phyloP scores from a whole-genome alignment of 2,113 vertebrate species.

The Nycticorax nycticorax region DNA sequence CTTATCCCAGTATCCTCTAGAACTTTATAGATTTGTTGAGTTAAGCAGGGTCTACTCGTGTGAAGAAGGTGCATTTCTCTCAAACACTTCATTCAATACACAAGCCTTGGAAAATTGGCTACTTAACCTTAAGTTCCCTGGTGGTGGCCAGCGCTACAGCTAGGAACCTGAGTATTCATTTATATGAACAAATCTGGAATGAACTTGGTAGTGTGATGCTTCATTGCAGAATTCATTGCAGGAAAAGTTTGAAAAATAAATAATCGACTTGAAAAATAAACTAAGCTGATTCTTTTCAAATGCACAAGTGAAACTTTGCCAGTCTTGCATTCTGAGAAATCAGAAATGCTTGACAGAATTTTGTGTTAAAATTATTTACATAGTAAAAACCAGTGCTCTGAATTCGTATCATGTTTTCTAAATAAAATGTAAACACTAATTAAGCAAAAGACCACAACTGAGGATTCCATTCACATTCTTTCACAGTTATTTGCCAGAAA shows the following conservation, averaged over 20 bases:
- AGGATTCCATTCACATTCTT: not conserved
- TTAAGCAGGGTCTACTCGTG: not conserved
- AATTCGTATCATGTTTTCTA: not conserved
- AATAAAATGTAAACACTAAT: not conserved
- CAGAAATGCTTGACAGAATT: not conserved
- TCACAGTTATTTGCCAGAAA: not conserved
- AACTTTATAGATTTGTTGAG: not conserved
- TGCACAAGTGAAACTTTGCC: not conserved
- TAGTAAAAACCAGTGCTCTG: not conserved
- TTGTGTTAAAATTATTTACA: not conserved
- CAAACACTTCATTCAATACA: not conserved
- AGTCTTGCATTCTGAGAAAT: not conserved
- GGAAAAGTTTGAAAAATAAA: not conserved
- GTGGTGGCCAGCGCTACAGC: not conserved
- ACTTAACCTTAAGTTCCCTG: not conserved
- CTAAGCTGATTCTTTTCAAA: not conserved
- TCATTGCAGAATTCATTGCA: not conserved
- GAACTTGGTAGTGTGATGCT: too few relatives aligned
- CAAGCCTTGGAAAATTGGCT: not conserved
- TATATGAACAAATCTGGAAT: not conserved
- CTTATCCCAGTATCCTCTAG: not conserved
- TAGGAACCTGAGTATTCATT: not conserved
- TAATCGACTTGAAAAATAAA: not conserved
- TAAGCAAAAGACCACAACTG: not conserved
- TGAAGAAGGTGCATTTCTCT: not conserved